A percentile compares a stretch with the other conserved stretches of the same genome.
These are phyloP conservation scores for Agapornis roseicollis DNA, from an alignment of 2,113 vertebrate genomes.

Conservation along the genomic window DNA sequence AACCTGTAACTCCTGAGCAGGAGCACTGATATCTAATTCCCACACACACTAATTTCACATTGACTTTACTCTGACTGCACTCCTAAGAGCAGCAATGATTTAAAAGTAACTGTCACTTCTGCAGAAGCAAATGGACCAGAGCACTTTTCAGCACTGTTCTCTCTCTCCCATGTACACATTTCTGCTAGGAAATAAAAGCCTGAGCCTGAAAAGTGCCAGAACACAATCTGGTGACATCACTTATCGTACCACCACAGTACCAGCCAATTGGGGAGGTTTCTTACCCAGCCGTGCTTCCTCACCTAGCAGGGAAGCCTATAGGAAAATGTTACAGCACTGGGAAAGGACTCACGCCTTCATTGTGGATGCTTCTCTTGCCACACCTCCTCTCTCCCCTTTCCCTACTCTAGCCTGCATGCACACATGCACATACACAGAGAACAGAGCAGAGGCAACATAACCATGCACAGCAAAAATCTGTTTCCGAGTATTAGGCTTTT, in stretches of 20 bases:
- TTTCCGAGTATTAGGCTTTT: rapidly evolving
- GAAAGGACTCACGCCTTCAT: background rate
- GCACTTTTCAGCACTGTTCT: background rate
- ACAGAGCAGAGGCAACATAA: background rate
- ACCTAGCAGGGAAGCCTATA: background rate
- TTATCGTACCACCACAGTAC: background rate
- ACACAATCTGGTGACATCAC: conserved; percentile 34
- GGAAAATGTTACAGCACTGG: background rate
- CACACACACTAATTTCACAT: background rate
- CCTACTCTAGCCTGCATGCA: rapidly evolving
- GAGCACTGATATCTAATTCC: background rate
- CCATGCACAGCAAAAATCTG: rapidly evolving
- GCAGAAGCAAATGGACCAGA: background rate
- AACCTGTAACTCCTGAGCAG: rapidly evolving
- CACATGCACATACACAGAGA: background rate
- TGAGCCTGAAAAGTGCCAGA: background rate
- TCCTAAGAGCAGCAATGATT: background rate
- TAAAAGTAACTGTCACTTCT: rapidly evolving
- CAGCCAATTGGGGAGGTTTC: conserved; percentile 40
- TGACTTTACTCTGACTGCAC: background rate
- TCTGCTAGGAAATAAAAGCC: background rate
- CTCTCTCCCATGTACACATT: background rate
- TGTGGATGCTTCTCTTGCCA: background rate
- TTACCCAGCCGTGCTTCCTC: background rate
- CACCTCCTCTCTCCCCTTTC: background rate